Evolutionary conservation across 2,888 invertebrate genomes (phyloP).

Genomic region (Uropetala carovei): DNA sequence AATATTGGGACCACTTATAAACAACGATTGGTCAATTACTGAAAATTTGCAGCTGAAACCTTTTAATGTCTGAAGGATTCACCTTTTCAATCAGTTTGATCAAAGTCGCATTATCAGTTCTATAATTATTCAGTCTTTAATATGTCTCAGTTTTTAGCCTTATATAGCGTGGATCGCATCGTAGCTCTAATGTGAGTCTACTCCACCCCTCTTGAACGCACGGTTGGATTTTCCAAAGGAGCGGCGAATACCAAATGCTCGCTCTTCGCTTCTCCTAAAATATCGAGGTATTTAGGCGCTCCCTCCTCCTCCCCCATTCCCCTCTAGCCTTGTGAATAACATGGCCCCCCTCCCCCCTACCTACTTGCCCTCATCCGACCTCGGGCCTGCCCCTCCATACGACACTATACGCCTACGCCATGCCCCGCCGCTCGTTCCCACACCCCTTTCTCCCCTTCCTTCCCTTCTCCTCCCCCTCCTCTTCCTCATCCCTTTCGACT

Average conservation of each 20-base stretch:
- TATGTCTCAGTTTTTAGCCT: no score
- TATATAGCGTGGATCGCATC: no score
- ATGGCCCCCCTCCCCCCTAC: neutral
- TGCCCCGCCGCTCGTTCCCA: neutral
- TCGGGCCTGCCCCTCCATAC: neutral
- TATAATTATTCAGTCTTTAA: no score
- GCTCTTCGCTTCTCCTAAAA: neutral
- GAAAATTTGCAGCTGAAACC: no score
- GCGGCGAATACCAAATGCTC: neutral
- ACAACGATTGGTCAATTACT: no score
- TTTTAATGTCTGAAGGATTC: no score
- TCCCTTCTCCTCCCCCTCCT: neutral
- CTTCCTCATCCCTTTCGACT: neutral
- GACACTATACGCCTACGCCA: slow-evolving; percentile 18
- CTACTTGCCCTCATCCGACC: neutral
- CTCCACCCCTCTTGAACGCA: no score
- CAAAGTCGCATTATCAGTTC: no score
- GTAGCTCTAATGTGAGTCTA: no score
- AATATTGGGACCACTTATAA: no score
- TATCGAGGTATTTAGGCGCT: slow-evolving; percentile 3
- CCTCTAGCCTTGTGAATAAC: neutral
- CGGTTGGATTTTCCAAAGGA: neutral
- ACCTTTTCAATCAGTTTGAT: no score
- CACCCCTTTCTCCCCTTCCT: neutral
- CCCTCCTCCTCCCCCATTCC: neutral